Percentiles rank a stretch among this genome's conserved stretches.
These are phyloP conservation scores for Hemitrygon akajei DNA, from an alignment of 2,797 vertebrate species.

Conservation along the genomic window DNA sequence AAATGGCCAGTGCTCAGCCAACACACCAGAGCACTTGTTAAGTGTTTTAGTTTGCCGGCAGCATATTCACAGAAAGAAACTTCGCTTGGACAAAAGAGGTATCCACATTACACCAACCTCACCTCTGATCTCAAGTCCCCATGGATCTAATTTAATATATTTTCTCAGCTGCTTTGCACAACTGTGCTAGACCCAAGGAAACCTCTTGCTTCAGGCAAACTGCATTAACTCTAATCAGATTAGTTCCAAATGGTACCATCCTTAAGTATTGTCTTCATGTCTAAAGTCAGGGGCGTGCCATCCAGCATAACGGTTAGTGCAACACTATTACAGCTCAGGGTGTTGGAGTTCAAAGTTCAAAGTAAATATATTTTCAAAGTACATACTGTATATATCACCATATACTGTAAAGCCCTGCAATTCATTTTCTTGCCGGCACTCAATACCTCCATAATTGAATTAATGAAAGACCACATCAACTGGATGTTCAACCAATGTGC, in stretches of 20 bases:
- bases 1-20: neutral
- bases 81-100: neutral
- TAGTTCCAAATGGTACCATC: neutral
- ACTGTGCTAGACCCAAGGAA: neutral
- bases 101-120: neutral
- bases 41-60: neutral
- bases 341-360: no score
- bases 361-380: no score
- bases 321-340: no score
- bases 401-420: no score
- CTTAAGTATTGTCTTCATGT: no score
- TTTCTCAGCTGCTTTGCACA: conserved; percentile 30
- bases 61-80: neutral
- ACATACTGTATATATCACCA: no score
- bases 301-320: no score
- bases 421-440: no score
- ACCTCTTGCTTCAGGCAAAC: neutral
- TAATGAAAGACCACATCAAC: no score
- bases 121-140: neutral
- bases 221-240: neutral
- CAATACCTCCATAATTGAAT: no score
- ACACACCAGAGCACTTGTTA: neutral
- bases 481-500: no score
- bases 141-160: conserved; percentile 4
- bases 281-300: no score